phyloP scores from a whole-genome alignment of 2,888 invertebrate genomes.

The Lochmaea capreae region DNA sequence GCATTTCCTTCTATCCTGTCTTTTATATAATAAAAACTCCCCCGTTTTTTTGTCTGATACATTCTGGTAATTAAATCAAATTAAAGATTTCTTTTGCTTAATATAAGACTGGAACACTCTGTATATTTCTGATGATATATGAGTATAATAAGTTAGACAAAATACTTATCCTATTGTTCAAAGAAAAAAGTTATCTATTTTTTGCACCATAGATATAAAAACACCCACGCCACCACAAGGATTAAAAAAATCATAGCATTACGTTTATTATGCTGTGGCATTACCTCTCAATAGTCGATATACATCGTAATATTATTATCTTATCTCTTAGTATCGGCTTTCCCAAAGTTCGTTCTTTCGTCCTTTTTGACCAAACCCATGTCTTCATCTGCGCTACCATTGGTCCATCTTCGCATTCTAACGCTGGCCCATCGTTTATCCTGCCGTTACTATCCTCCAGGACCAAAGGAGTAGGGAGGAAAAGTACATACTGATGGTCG shows the following conservation, averaged over 20 bases:
- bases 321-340: background rate
- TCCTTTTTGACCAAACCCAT: slow-evolving; percentile 34
- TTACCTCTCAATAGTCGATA: slow-evolving; percentile 1
- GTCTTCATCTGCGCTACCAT: slow-evolving; percentile 32
- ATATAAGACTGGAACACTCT: too few species aligned
- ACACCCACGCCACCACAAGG: slow-evolving; percentile 5
- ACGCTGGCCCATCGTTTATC: slow-evolving; percentile 44
- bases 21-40: too few species aligned
- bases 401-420: slow-evolving; percentile 45
- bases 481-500: slow-evolving; percentile 54
- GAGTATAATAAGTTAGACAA: background rate
- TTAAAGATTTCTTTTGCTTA: too few species aligned
- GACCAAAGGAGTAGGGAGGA: slow-evolving; percentile 55
- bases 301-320: slow-evolving; percentile 13
- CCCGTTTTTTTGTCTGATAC: too few species aligned
- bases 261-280: too few species aligned
- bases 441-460: slow-evolving; percentile 56
- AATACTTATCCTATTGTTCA: background rate
- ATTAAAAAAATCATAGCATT: background rate
- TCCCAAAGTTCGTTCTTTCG: slow-evolving; percentile 14
- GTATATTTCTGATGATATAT: too few species aligned
- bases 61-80: too few species aligned
- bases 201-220: background rate
- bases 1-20: too few species aligned
- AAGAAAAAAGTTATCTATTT: background rate